Evolutionary conservation across 2,888 invertebrate genomes (phyloP), one percentile per base, ranked within the genome.

Genomic region (Cepaea hortensis): DNA sequence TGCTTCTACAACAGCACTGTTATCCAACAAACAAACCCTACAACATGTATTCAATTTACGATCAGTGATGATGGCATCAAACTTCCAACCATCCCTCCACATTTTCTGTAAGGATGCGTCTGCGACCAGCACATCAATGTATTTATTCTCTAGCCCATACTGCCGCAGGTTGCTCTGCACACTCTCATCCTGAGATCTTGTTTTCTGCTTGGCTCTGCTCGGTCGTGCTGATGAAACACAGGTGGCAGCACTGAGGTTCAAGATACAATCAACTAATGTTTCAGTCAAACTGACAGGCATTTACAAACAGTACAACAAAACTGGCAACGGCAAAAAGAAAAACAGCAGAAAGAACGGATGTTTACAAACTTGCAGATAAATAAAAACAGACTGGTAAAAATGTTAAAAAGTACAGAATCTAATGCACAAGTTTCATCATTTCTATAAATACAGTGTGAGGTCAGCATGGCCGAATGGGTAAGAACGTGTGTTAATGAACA

Each of bases 51-150:
- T 20, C 23, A 50, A 82, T 94, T 91, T 90, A 94, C 94, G 99
- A 95, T 99, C 99, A 62, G 99, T 98, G 87, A 99, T 96, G 88
- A 99, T 98, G 65, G 97, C 97, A 95, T 99, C 98, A 92, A 99
- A 96, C 91, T 95, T 95, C 62, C 97, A 93, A 4, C 88, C 87
- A 0, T 95, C 95, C 97, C 98, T 97, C 97, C 98, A 98, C 91
- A 98, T 95, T 0, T 96, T 96, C 91, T 96, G 95, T 72, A 89
- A 89, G 0, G 99, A 97, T 93, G 98, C 97, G 95, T 99, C 99
- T 79, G 98, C 97, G 3, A 99, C 97, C 3, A 99, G 93, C 0
- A 98, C 97, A 93, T 98, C 98, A 80, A 99, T 92, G 94, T 98
- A 98, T 85, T 95, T 95, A 61, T 96, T 95, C 89, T 96, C 96